phyloP scores from a whole-genome alignment of 1,140 invertebrate species.

The Aphaenogaster ashmeadi region DNA sequence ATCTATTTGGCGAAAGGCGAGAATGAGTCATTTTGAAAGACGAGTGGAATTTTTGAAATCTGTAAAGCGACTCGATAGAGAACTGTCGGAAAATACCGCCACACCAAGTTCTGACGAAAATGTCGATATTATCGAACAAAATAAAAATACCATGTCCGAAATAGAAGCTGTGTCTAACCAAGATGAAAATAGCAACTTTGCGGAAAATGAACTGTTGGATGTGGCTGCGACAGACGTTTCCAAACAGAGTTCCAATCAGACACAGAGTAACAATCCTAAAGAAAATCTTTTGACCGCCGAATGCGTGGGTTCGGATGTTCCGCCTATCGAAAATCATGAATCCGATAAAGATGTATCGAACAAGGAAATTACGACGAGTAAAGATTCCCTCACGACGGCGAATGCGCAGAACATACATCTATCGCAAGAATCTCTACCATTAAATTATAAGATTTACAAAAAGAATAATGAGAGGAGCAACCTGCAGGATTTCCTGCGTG shows the following conservation, averaged over 20 bases:
- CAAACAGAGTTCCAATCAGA: neutral
- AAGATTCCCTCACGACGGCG: neutral
- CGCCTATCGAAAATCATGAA: neutral
- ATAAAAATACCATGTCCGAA: constrained; percentile 10
- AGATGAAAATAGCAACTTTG: constrained; percentile 72
- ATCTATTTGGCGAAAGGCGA: constrained; percentile 88
- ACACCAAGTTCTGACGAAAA: neutral
- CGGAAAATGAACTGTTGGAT: constrained; percentile 41
- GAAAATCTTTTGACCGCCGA: neutral
- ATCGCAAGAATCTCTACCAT: neutral
- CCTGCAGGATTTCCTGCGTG: constrained; percentile 56
- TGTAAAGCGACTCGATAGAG: neutral
- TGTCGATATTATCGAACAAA: neutral
- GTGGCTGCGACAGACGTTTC: neutral
- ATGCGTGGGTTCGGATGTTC: neutral
- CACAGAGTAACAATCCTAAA: neutral
- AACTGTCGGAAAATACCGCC: neutral
- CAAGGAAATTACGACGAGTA: constrained; percentile 15
- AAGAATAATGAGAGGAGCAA: constrained; percentile 63
- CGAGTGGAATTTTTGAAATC: constrained; percentile 81
- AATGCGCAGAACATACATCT: neutral
- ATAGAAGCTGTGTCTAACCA: neutral
- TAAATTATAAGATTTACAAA: constrained; percentile 51
- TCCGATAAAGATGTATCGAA: neutral
- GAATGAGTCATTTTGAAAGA: constrained; percentile 88